Percentiles rank a stretch among this genome's conserved stretches.
Evolutionary conservation across 2,797 vertebrate species (phyloP).

Genomic region (Micromesistius poutassou): DNA sequence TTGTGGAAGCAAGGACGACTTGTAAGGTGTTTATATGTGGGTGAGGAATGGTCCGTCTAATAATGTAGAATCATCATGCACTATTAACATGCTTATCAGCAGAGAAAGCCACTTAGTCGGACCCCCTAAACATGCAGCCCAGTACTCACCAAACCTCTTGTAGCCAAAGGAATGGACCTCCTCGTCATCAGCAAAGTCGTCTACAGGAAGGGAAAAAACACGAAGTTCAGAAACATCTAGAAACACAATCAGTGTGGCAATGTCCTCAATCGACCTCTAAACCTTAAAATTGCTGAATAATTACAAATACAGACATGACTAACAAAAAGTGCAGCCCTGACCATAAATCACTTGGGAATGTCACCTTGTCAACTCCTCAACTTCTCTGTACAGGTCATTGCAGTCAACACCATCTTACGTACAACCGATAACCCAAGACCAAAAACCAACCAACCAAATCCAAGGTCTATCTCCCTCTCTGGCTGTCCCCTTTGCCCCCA

Average conservation of each 20-base stretch:
- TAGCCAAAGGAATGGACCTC: conserved; percentile 99
- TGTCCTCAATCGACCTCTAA: background rate
- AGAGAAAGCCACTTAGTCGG: background rate
- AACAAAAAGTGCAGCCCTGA: background rate
- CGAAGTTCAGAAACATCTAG: conserved; percentile 3
- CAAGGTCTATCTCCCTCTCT: background rate
- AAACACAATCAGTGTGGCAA: background rate
- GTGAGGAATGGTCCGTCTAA: background rate
- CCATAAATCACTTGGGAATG: background rate
- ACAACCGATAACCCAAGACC: background rate
- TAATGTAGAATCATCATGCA: background rate
- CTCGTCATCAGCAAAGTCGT: conserved; percentile 97
- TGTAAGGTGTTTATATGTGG: conserved; percentile 27
- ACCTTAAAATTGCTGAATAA: background rate
- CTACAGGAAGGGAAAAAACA: conserved; percentile 67
- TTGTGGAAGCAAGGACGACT: conserved; percentile 36
- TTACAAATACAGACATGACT: background rate
- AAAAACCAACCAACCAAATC: too few species aligned
- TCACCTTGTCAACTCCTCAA: background rate
- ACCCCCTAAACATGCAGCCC: background rate
- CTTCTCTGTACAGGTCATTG: background rate
- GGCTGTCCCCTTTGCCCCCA: background rate
- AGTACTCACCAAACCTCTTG: conserved; percentile 95
- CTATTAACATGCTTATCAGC: background rate
- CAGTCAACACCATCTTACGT: background rate